Base-by-base conservation (phyloP, 2,888 invertebrate genomes). In the Dexiosoma caninum region DNA sequence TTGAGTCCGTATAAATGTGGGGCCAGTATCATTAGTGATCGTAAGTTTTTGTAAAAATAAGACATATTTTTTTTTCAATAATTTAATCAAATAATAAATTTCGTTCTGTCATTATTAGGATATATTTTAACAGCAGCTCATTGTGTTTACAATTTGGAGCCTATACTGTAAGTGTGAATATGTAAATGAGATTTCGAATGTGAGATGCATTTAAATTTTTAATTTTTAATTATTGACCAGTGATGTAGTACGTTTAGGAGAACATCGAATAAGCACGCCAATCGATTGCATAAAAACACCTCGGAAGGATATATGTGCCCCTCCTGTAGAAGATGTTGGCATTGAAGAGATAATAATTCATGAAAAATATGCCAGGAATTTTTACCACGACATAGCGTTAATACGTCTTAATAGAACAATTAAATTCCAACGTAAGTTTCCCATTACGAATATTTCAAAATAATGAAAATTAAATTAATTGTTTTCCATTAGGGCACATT, bases 1-100 rank as follows among this genome's bases (percentile, higher is more conserved):
- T 16, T 49, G 0, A 83, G 82, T 3, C 78, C 83, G 6, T 87
- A 91, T 87, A 90, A 89, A 21, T 89, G 89, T 78, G 89, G 86
- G 6, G 89, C 86, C 14, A 85, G 87, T 12, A 62, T 89, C 57
- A 89, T 89, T 30, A 85, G 83, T 16, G 83, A 86, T 51, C 85
- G 85, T 55, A 87, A 86, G 70, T 84, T 88, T 16, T 70, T 87
- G n/a, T 86, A n/a, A n/a, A n/a, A n/a, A n/a, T n/a, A n/a, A n/a
- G n/a, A n/a, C n/a, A n/a, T n/a, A n/a, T n/a, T 30, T 30, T 12
- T 42, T 64, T 30, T 32, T 23, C 35, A 21, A 8, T 4, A 9
- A n/a, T 51, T 55, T 10, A n/a, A 2, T 12, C 10, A 12, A 12
- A 10, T 46, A 12, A 12, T 14, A 23, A 10, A 57, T 14, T 21